Percentiles rank a stretch among this genome's conserved stretches.
phyloP scores from a whole-genome alignment of 2,113 vertebrate species.

The Nettapus auritus region DNA sequence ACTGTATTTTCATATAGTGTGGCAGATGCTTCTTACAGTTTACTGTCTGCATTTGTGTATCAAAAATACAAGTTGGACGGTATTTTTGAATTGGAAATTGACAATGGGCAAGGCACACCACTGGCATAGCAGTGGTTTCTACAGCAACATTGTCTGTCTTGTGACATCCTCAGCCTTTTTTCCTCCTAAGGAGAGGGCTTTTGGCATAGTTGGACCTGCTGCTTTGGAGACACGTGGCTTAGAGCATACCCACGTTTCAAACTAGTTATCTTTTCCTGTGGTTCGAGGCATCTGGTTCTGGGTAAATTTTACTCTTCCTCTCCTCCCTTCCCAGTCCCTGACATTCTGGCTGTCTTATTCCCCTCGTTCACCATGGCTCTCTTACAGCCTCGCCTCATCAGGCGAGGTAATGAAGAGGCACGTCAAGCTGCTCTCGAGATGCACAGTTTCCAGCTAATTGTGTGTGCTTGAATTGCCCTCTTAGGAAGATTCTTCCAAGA shows the following conservation, averaged over 20 bases:
- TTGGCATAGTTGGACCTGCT: neutral
- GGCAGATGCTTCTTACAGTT: neutral
- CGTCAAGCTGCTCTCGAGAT: neutral
- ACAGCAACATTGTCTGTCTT: neutral
- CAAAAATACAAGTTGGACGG: neutral
- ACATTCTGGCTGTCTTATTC: neutral
- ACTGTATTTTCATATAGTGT: neutral
- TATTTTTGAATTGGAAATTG: neutral
- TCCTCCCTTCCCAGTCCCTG: neutral
- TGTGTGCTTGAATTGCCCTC: conserved; percentile 7
- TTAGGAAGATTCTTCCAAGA: neutral
- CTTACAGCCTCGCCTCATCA: neutral
- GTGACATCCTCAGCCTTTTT: neutral
- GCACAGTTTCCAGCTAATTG: neutral
- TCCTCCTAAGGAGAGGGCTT: neutral
- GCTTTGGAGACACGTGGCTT: neutral
- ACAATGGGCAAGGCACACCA: neutral
- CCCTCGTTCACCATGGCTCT: neutral
- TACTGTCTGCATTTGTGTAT: neutral
- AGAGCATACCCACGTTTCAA: neutral
- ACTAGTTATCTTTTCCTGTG: neutral
- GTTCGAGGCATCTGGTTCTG: neutral
- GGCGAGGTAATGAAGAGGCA: conserved; percentile 28
- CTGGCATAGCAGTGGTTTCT: neutral
- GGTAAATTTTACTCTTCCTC: neutral